A percentile compares a stretch with the other conserved stretches of the same genome.
phyloP scores from a whole-genome alignment of 1,140 invertebrate genomes.

The Pygmarrhopalites habei region DNA sequence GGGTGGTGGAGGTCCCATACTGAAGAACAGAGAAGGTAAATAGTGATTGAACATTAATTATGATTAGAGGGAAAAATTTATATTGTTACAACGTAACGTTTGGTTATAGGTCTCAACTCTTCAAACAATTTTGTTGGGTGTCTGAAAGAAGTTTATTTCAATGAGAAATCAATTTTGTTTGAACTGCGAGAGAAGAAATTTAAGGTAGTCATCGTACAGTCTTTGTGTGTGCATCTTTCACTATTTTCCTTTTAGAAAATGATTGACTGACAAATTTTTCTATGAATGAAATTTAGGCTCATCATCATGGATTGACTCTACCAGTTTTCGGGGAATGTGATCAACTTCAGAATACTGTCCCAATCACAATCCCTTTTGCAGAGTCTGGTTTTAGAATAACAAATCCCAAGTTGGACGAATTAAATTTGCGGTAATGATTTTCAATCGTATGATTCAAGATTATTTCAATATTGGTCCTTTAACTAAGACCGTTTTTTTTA shows the following conservation, averaged over 20 bases:
- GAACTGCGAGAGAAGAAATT: constrained; percentile 69
- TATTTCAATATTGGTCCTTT: too few species aligned
- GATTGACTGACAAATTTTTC: not conserved
- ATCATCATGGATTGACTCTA: constrained; percentile 41
- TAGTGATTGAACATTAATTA: too few species aligned
- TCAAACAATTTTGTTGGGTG: constrained; percentile 65
- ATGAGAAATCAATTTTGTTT: constrained; percentile 82
- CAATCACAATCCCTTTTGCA: constrained; percentile 83
- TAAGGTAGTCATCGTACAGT: too few species aligned
- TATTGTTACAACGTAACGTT: too few species aligned
- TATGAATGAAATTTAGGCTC: constrained; percentile 55
- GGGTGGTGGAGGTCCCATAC: constrained; percentile 66
- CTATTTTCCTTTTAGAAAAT: not conserved
- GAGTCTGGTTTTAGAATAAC: constrained; percentile 77
- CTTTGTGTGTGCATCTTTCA: too few species aligned
- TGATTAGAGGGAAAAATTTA: too few species aligned
- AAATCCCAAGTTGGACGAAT: constrained; percentile 55
- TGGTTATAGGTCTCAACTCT: constrained; percentile 48
- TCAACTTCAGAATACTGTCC: constrained; percentile 64
- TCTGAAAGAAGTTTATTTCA: constrained; percentile 85
- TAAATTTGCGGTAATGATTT: too few species aligned
- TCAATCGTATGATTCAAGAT: too few species aligned
- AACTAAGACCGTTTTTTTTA: too few species aligned
- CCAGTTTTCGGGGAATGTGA: constrained; percentile 29
- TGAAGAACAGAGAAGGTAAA: constrained; percentile 52